These are phyloP conservation scores for Tamias sibiricus DNA, from an alignment of 2,113 vertebrate species.

Conservation along the genomic window DNA sequence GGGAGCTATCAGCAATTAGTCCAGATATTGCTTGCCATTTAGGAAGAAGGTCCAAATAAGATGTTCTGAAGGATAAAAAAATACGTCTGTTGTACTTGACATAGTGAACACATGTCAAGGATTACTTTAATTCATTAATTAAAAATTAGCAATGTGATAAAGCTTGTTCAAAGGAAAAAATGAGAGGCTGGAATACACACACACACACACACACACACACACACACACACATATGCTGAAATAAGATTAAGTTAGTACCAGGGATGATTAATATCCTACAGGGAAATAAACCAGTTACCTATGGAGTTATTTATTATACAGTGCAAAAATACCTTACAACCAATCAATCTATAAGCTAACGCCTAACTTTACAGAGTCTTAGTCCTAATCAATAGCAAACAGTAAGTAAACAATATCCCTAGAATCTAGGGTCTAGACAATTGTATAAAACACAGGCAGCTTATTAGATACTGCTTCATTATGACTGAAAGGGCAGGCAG, in stretches of 20 bases:
- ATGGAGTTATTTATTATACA: neutral
- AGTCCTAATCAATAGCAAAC: neutral
- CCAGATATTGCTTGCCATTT: neutral
- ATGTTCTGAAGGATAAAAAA: constrained; percentile 26
- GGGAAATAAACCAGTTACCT: neutral
- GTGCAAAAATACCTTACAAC: constrained; percentile 9
- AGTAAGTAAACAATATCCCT: constrained; percentile 1
- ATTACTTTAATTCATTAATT: constrained; percentile 23
- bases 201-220: no score
- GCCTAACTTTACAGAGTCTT: neutral
- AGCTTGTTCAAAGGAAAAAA: neutral
- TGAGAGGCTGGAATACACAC: no score
- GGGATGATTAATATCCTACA: neutral
- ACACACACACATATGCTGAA: no score
- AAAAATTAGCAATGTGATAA: constrained; percentile 33
- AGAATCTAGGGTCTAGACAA: neutral
- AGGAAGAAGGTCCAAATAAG: neutral
- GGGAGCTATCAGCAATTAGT: neutral
- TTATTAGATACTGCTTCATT: neutral
- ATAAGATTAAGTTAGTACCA: constrained; percentile 12
- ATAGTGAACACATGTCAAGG: neutral
- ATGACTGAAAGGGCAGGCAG: neutral
- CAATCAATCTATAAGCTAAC: neutral
- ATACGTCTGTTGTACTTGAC: neutral
- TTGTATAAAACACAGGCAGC: neutral